Percentiles rank a stretch among this genome's conserved stretches.
These are phyloP conservation scores for Malurus melanocephalus DNA, from an alignment of 2,113 vertebrate genomes.

Conservation along the genomic window DNA sequence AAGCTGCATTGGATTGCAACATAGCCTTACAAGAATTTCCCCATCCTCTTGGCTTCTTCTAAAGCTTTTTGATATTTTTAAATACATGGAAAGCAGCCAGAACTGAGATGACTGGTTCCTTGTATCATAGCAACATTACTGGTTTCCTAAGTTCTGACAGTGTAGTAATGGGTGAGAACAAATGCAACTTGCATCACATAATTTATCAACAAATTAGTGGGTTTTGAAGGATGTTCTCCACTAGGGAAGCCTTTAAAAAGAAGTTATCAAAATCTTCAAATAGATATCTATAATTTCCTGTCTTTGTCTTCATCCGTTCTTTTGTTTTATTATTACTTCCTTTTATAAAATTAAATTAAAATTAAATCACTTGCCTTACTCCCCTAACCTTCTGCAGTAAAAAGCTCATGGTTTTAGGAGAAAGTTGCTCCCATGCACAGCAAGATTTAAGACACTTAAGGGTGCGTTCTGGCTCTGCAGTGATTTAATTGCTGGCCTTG, in stretches of 20 bases:
- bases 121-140: conserved; percentile 59
- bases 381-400: not conserved
- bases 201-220: conserved; percentile 52
- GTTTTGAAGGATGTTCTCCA: not conserved
- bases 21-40: conserved; percentile 21
- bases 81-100: conserved; percentile 53
- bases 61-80: conserved; percentile 63
- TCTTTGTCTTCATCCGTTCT: not conserved
- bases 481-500: conserved; percentile 8
- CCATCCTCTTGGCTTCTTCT: conserved; percentile 23
- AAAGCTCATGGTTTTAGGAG: conserved; percentile 1
- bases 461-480: not conserved
- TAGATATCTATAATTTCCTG: not conserved
- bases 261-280: conserved; percentile 1
- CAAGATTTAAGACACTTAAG: not conserved
- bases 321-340: not conserved
- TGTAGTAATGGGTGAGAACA: conserved; percentile 33
- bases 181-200: conserved; percentile 39
- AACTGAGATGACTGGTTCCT: conserved; percentile 40
- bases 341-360: not conserved
- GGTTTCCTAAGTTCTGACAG: conserved; percentile 24
- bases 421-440: not conserved
- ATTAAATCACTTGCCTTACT: not conserved
- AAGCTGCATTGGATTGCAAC: conserved; percentile 1
- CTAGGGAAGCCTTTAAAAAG: conserved; percentile 22